phyloP scores from a whole-genome alignment of 2,797 vertebrate genomes.

The Hydrophis major region DNA sequence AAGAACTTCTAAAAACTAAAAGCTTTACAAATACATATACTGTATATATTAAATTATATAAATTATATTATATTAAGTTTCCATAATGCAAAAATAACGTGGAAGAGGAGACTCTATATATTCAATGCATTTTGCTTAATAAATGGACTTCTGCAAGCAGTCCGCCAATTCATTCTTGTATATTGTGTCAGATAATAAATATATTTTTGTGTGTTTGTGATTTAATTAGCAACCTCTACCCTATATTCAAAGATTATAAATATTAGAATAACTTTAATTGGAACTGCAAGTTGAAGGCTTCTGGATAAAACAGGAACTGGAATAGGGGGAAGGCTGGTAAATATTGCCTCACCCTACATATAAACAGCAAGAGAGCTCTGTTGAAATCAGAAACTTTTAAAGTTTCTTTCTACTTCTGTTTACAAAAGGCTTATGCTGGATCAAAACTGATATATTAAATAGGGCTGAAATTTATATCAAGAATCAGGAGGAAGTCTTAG shows the following conservation, averaged over 20 bases:
- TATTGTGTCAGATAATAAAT: not conserved
- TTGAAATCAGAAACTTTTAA: not conserved
- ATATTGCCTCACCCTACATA: not conserved
- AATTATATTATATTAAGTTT: not conserved
- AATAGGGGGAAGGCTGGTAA: not conserved
- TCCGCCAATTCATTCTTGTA: not conserved
- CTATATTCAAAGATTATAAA: not conserved
- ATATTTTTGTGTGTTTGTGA: not conserved
- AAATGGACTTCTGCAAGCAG: not conserved
- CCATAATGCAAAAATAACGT: fast-evolving
- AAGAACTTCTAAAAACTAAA: not conserved
- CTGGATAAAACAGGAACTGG: not conserved
- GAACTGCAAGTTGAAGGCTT: not conserved
- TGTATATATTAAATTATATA: not conserved
- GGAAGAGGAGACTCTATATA: not conserved
- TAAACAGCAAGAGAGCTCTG: not conserved
- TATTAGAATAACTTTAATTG: not conserved
- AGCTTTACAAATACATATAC: not conserved
- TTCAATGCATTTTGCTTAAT: not conserved
- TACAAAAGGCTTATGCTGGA: not conserved
- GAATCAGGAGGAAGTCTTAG: not conserved
- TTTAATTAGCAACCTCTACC: not conserved
- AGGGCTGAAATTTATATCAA: not conserved
- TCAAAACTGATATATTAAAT: not conserved
- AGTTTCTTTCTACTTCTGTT: not conserved